Evolutionary conservation across 2,113 vertebrate genomes (phyloP), one percentile per base, ranked within the genome.

Genomic region (Leptodactylus fuscus): DNA sequence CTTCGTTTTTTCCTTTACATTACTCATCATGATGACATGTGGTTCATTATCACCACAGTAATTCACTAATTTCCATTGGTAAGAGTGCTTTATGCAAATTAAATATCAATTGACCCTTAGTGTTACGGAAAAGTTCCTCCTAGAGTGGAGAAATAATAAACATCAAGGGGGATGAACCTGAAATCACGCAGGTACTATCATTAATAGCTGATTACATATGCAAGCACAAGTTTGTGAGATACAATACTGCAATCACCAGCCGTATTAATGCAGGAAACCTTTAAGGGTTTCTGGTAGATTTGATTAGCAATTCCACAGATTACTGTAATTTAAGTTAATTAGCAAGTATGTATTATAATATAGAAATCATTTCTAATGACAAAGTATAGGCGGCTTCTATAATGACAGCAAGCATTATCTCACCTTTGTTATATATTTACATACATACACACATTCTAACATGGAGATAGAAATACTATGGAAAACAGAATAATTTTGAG

Each of bases 321-420:
- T 24, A 62, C 55, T 77, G 24, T 77, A 85, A 85, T 85, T 70
- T 79, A 55, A 48, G 62, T 85, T 85, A 69, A 85, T 85, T 78
- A 85, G 82, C 32, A 76, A 58, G 41, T 77, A 76, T 70, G n/a
- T 69, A 55, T 85, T 44, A 85, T 79, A 34, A 29, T 13, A 22
- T 48, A 53, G 10, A 38, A 85, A 60, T 83, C 15, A 24, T 24
- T 83, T 74, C 32, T 44, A 53, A 85, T 69, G 27, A 58, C 24
- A 75, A 13, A 74, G 81, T 24, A 13, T 73, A 69, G 16, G 6
- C 20, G 16, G 24, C 18, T 48, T 16, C 27, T 27, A 71, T 27
- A 70, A 51, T 32, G 20, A 51, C 32, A n/a, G n/a, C n/a, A 62
- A 22, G 24, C 41, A 46, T 27, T 4, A 62, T 34, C 67, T 29